phyloP scores from a whole-genome alignment of 2,888 invertebrate species.

The Troides helena region DNA sequence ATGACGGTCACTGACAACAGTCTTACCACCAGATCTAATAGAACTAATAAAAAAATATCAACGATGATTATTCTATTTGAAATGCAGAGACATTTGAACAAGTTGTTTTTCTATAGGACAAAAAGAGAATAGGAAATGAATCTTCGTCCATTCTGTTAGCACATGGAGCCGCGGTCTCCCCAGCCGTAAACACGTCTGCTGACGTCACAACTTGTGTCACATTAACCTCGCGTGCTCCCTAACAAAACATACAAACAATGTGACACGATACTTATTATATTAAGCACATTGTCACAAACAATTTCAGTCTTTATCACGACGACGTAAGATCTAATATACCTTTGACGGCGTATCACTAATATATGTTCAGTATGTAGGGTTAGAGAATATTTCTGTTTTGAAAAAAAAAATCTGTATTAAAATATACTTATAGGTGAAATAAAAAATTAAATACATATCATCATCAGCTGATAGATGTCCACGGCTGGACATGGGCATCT shows the following conservation, averaged over 20 bases:
- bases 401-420: too few relatives aligned
- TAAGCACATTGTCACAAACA: background rate
- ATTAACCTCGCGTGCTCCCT: conserved; percentile 18
- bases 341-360: background rate
- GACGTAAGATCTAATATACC: background rate
- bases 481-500: too few relatives aligned
- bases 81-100: too few relatives aligned
- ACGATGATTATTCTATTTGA: too few relatives aligned
- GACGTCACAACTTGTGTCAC: conserved; percentile 15
- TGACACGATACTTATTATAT: conserved; percentile 6
- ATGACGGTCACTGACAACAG: too few relatives aligned
- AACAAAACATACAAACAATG: conserved; percentile 6
- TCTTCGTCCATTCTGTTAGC: conserved; percentile 6
- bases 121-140: conserved; percentile 1
- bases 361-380: conserved; percentile 7
- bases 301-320: background rate
- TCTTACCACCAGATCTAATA: too few relatives aligned
- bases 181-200: conserved; percentile 3
- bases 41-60: too few relatives aligned
- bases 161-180: background rate
- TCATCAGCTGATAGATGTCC: too few relatives aligned
- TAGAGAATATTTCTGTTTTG: background rate
- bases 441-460: too few relatives aligned
- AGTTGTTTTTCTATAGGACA: background rate
- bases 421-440: too few relatives aligned